A percentile compares a stretch with the other conserved stretches of the same genome.
phyloP scores from a whole-genome alignment of 1,140 invertebrate genomes.

The Sinonovacula constricta region DNA sequence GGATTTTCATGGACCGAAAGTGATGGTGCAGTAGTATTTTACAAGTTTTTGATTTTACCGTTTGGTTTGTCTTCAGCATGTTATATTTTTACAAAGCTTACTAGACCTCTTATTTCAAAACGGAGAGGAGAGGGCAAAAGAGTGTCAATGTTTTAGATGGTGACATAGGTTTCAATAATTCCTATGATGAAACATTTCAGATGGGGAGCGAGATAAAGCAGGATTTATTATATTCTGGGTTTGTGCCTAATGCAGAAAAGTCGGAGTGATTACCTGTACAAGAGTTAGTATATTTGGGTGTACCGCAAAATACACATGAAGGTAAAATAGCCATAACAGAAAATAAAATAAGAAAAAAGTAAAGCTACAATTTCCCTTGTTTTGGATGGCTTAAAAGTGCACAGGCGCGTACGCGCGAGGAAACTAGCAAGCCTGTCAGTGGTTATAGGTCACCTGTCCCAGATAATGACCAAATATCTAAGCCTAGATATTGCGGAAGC shows the following conservation, averaged over 20 bases:
- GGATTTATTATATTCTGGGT: not conserved
- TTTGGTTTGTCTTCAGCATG: constrained; percentile 16
- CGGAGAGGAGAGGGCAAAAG: constrained; percentile 17
- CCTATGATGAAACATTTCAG: not conserved
- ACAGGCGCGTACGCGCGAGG: not conserved
- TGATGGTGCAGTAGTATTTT: not conserved
- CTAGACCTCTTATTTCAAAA: constrained; percentile 29
- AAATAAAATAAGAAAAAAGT: not conserved
- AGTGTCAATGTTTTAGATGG: constrained; percentile 21
- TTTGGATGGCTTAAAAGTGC: not conserved
- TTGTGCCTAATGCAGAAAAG: not conserved
- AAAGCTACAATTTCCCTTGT: not conserved
- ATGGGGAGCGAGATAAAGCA: not conserved
- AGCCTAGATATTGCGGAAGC: no score
- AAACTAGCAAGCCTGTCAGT: constrained; percentile 12
- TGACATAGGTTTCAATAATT: not conserved
- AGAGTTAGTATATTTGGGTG: not conserved
- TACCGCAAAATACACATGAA: not conserved
- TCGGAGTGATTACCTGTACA: not conserved
- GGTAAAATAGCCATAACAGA: not conserved
- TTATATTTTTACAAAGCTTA: constrained; percentile 30
- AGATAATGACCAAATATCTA: constrained; percentile 22
- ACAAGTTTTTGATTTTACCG: constrained; percentile 32
- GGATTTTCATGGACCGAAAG: constrained; percentile 17
- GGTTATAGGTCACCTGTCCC: constrained; percentile 9